phyloP scores from a whole-genome alignment of 2,888 invertebrate genomes.

The Rhingia campestris region DNA sequence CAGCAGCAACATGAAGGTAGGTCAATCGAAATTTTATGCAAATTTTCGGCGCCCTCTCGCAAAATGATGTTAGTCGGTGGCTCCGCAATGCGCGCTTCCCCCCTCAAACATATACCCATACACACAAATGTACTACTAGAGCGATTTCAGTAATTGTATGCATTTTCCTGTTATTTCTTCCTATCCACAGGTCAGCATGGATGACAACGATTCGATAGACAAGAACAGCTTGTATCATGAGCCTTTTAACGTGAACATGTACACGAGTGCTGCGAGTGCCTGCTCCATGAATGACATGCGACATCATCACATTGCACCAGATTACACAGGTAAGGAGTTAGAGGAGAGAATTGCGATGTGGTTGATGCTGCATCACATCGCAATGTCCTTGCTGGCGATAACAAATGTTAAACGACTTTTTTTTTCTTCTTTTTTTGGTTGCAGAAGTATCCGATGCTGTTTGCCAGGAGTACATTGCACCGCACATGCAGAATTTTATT shows the following conservation, averaged over 20 bases:
- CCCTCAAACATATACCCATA: no score
- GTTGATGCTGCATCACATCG: neutral
- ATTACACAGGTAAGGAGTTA: slow-evolving; percentile 84
- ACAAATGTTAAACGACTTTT: slow-evolving; percentile 42
- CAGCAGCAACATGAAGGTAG: slow-evolving; percentile 83
- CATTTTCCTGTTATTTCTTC: slow-evolving; percentile 56
- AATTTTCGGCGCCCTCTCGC: slow-evolving; percentile 51
- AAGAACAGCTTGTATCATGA: slow-evolving; percentile 83
- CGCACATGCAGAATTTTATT: slow-evolving; percentile 84
- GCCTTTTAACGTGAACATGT: slow-evolving; percentile 83
- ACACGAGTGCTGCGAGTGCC: slow-evolving; percentile 83
- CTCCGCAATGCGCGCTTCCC: no score
- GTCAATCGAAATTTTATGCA: slow-evolving; percentile 76
- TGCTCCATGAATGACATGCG: slow-evolving; percentile 83
- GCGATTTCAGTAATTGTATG: slow-evolving; percentile 54
- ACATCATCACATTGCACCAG: slow-evolving; percentile 84
- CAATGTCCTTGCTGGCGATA: slow-evolving; percentile 22
- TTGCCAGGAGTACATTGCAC: slow-evolving; percentile 85
- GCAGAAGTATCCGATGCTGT: slow-evolving; percentile 85
- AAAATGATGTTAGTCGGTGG: slow-evolving; percentile 43
- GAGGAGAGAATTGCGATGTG: neutral
- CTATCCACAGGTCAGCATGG: slow-evolving; percentile 79
- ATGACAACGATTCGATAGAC: slow-evolving; percentile 83
- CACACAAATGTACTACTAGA: neutral
- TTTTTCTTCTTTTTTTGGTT: slow-evolving; percentile 42